Evolutionary conservation across 2,113 vertebrate genomes (phyloP).

Genomic region (Saccopteryx bilineata): DNA sequence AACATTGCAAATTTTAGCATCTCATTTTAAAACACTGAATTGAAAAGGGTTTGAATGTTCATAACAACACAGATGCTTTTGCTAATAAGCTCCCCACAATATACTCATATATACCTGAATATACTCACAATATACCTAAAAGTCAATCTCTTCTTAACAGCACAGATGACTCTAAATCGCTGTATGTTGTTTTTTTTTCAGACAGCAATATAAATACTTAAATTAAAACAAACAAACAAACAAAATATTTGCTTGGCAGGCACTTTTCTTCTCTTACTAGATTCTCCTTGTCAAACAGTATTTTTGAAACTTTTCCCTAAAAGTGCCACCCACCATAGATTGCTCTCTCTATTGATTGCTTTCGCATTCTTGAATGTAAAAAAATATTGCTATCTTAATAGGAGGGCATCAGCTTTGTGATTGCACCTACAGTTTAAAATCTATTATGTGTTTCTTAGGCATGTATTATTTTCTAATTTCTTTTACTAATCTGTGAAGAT

Average conservation of each 20-base stretch:
- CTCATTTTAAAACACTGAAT: constrained; percentile 48
- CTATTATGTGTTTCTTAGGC: background rate
- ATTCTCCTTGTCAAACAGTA: background rate
- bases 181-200: background rate
- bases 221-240: background rate
- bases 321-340: background rate
- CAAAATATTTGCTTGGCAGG: background rate
- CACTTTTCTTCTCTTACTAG: background rate
- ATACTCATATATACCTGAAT: background rate
- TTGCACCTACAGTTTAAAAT: background rate
- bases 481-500: background rate
- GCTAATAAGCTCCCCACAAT: background rate
- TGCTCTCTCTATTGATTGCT: background rate
- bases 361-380: background rate
- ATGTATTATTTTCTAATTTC: background rate
- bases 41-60: constrained; percentile 17
- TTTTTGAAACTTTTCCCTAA: background rate
- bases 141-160: background rate
- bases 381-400: background rate
- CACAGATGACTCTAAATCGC: background rate
- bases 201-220: background rate
- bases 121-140: background rate
- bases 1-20: background rate
- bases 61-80: background rate
- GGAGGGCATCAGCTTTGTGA: background rate